These are phyloP conservation scores for Botia kubotai DNA, from an alignment of 2,797 vertebrate species.

Conservation along the genomic window DNA sequence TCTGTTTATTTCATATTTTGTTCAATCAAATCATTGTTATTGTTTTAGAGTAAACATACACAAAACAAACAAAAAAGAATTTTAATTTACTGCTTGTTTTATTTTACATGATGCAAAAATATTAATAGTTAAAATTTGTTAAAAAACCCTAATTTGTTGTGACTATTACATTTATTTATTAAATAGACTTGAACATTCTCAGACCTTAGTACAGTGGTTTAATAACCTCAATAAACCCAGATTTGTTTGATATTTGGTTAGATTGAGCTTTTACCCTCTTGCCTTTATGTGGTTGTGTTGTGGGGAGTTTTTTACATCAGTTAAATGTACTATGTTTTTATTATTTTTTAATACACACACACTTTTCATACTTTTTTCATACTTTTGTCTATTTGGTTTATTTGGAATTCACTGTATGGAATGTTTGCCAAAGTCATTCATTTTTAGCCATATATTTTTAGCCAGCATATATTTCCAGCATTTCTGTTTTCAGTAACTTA, in stretches of 20 bases:
- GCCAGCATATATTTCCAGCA: too few relatives aligned
- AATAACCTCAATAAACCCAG: not conserved
- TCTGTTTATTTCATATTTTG: not conserved
- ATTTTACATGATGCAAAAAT: too few relatives aligned
- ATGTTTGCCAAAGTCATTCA: not conserved
- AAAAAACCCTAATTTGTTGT: too few relatives aligned
- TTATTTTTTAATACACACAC: not conserved
- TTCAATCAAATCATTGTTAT: not conserved
- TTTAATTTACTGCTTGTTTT: too few relatives aligned
- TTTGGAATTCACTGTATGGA: conserved; percentile 1
- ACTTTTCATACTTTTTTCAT: not conserved
- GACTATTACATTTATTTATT: too few relatives aligned
- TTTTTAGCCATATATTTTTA: not conserved
- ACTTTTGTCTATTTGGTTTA: not conserved
- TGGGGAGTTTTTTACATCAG: too few relatives aligned
- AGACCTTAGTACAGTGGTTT: not conserved
- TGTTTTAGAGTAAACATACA: not conserved
- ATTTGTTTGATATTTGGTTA: not conserved
- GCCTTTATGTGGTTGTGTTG: too few relatives aligned
- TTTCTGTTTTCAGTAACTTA: not conserved
- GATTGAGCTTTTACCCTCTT: not conserved
- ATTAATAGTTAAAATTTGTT: too few relatives aligned
- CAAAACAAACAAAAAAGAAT: not conserved
- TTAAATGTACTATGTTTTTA: too few relatives aligned
- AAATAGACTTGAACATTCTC: not conserved